These are phyloP conservation scores for Lanistes nyassanus DNA, from an alignment of 1,140 invertebrate species.

Conservation along the genomic window DNA sequence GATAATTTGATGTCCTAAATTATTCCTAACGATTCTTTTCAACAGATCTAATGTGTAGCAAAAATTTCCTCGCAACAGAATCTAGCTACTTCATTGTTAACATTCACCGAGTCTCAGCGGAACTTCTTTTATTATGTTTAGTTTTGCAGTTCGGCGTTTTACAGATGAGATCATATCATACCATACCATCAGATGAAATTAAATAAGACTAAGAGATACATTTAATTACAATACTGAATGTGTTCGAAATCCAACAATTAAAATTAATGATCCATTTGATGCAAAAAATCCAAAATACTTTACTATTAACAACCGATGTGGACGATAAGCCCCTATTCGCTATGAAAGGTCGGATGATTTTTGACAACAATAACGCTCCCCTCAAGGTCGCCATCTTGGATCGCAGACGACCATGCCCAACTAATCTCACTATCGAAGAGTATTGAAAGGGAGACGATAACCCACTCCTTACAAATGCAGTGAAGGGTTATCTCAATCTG, in stretches of 20 bases:
- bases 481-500: too few species aligned
- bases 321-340: conserved; percentile 7
- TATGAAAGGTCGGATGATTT: conserved; percentile 1
- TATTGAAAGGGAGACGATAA: neutral
- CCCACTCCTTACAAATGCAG: too few species aligned
- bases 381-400: conserved; percentile 29
- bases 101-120: too few species aligned
- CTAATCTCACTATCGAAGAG: neutral
- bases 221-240: neutral
- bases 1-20: too few species aligned
- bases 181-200: neutral
- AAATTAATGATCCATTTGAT: too few species aligned
- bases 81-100: too few species aligned
- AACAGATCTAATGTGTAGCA: too few species aligned
- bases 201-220: neutral
- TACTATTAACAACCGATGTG: conserved; percentile 22
- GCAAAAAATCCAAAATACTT: neutral
- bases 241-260: neutral
- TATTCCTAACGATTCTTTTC: too few species aligned
- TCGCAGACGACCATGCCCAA: neutral
- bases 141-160: neutral
- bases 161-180: neutral
- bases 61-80: too few species aligned
- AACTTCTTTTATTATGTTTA: neutral
- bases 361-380: conserved; percentile 1